These are phyloP conservation scores for Chironomus riparius DNA, from an alignment of 2,888 invertebrate genomes.

Conservation along the genomic window DNA sequence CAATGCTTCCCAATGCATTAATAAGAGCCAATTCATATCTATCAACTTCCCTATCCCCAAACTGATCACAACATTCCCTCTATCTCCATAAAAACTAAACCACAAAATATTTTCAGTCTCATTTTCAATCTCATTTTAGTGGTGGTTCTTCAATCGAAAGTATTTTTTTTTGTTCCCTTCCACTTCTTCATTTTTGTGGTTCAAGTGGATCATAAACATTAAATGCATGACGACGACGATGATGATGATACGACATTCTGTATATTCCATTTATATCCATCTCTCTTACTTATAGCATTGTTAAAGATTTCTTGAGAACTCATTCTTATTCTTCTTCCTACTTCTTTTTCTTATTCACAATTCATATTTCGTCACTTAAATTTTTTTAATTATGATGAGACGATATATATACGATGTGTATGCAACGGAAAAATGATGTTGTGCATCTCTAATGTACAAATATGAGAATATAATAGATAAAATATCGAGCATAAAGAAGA, in stretches of 20 bases:
- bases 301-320: neutral
- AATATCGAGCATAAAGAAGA: neutral
- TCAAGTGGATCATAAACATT: constrained; percentile 8
- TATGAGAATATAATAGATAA: neutral
- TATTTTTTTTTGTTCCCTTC: neutral
- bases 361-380: neutral
- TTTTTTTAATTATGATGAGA: neutral
- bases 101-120: too few species aligned
- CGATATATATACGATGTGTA: neutral
- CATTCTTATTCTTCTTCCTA: too few species aligned
- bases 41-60: too few species aligned
- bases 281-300: neutral
- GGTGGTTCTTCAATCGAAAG: neutral
- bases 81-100: too few species aligned
- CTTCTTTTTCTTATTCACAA: too few species aligned
- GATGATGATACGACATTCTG: constrained; percentile 1
- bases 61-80: too few species aligned
- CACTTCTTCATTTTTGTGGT: neutral
- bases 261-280: neutral
- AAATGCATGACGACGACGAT: neutral
- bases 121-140: too few species aligned
- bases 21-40: too few species aligned
- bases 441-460: neutral
- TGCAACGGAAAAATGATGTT: too few species aligned
- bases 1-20: too few species aligned